phyloP scores from a whole-genome alignment of 1,140 invertebrate species.

The Drosophila erecta region DNA sequence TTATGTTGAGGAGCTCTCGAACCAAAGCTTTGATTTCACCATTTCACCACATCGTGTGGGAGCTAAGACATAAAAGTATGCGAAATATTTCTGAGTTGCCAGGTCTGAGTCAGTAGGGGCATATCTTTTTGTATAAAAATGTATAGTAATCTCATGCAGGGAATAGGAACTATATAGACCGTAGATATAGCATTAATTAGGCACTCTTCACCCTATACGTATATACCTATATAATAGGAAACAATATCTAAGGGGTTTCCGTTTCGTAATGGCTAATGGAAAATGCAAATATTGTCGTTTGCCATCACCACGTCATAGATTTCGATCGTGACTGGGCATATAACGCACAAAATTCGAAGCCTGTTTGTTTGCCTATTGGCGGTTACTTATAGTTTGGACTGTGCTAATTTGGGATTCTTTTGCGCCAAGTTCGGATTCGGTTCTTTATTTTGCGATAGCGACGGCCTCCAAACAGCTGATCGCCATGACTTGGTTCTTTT shows the following conservation, averaged over 20 bases:
- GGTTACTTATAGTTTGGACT: constrained; percentile 1
- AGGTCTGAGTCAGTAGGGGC: not conserved
- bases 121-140: not conserved
- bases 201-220: too few relatives aligned
- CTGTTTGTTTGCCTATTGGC: constrained; percentile 12
- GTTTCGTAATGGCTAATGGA: not conserved
- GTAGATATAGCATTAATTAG: too few relatives aligned
- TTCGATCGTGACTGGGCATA: constrained; percentile 16
- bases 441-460: not conserved
- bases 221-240: too few relatives aligned
- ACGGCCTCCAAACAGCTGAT: constrained; percentile 33
- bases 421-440: constrained; percentile 10
- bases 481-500: constrained; percentile 28
- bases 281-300: constrained; percentile 2
- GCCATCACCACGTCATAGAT: constrained; percentile 30
- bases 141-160: too few relatives aligned
- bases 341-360: not conserved
- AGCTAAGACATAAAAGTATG: not conserved
- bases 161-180: too few relatives aligned
- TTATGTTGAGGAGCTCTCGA: constrained; percentile 10
- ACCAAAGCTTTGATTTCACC: constrained; percentile 22
- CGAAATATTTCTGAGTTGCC: not conserved
- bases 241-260: not conserved
- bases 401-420: constrained; percentile 27
- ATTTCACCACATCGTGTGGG: constrained; percentile 14